These are phyloP conservation scores for Falco peregrinus DNA, from an alignment of 2,797 vertebrate species.

Conservation along the genomic window DNA sequence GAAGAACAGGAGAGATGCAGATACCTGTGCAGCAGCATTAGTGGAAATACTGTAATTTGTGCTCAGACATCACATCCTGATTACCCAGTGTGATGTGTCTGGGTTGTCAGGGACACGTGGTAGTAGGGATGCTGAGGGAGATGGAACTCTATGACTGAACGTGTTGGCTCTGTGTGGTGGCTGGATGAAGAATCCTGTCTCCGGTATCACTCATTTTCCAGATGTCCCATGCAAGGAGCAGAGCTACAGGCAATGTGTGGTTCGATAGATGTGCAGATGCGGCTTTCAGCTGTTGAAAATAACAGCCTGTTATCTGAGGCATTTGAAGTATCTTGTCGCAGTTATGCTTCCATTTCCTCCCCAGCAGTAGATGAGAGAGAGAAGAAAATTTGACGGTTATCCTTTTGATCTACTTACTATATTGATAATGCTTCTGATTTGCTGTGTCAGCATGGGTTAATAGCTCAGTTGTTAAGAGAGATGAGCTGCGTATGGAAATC, in stretches of 20 bases:
- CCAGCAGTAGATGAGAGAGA: neutral
- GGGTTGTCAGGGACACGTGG: neutral
- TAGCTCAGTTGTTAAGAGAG: neutral
- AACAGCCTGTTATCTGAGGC: conserved; percentile 7
- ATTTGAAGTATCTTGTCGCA: conserved; percentile 9
- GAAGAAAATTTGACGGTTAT: neutral
- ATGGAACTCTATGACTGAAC: neutral
- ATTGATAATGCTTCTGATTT: neutral
- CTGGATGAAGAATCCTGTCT: neutral
- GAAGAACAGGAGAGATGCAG: neutral
- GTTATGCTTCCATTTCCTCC: conserved; percentile 23
- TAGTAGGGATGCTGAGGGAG: neutral
- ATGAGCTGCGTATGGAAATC: neutral
- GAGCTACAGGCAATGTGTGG: neutral
- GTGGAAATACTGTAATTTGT: neutral
- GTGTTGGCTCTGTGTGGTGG: neutral
- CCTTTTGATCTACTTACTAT: neutral
- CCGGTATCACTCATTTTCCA: neutral
- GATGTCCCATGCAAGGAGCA: neutral
- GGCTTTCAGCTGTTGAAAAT: conserved; percentile 27
- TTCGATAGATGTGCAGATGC: conserved; percentile 22
- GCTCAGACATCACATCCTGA: neutral
- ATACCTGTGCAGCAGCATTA: neutral
- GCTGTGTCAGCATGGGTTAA: conserved; percentile 6
- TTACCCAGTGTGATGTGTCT: neutral